A percentile compares a stretch with the other conserved stretches of the same genome.
Evolutionary conservation across 2,888 invertebrate species (phyloP).

Genomic region (Anthrax anthrax): DNA sequence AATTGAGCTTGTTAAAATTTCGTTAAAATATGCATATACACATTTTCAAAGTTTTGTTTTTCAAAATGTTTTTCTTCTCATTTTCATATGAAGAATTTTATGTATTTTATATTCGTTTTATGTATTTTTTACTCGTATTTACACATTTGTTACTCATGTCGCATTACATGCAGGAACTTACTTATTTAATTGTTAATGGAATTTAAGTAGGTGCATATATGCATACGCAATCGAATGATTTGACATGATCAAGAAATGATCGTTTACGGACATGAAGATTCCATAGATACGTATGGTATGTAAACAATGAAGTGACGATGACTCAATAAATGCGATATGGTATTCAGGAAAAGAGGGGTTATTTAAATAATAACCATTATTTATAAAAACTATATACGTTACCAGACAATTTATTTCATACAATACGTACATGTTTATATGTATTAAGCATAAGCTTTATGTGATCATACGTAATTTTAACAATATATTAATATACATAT

Average conservation of each 20-base stretch:
- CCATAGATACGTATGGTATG: neutral
- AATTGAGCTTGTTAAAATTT: too few species aligned
- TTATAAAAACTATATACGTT: too few species aligned
- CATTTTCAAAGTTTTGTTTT: constrained; percentile 5
- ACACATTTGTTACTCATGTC: neutral
- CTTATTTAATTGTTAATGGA: neutral
- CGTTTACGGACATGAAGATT: neutral
- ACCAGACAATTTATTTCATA: too few species aligned
- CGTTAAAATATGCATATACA: too few species aligned
- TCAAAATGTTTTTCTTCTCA: neutral
- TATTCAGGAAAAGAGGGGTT: neutral
- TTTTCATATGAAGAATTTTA: too few species aligned
- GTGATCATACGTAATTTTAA: too few species aligned
- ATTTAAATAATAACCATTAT: too few species aligned
- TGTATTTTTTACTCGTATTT: constrained; percentile 7
- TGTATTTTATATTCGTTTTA: constrained; percentile 3
- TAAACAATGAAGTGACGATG: too few species aligned
- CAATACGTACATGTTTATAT: too few species aligned
- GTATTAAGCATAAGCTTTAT: too few species aligned
- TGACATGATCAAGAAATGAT: neutral
- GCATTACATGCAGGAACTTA: too few species aligned
- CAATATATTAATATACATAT: neutral
- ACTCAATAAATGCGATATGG: neutral
- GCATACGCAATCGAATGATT: neutral
- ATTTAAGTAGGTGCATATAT: neutral